Conservation (phyloP, 2,888 invertebrate genomes). For the Nipponacmea schrenckii region DNA sequence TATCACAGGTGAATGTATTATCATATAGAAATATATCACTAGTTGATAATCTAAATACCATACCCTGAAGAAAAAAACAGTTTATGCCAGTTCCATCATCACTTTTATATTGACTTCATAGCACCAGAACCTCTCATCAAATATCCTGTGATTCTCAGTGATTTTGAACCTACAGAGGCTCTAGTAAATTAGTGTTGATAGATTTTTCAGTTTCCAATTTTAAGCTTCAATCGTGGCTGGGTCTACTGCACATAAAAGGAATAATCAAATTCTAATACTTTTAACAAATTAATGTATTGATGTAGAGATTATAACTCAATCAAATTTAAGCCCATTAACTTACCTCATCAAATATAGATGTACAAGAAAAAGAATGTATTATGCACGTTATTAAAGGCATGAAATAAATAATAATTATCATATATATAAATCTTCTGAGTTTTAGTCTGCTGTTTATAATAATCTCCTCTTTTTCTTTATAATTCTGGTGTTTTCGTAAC, state of each 20-base stretch:
- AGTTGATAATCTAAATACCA: not conserved
- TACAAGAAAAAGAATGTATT: not conserved
- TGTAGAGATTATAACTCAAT: too few species aligned
- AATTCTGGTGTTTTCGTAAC: not conserved
- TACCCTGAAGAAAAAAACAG: not conserved
- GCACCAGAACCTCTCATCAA: too few species aligned
- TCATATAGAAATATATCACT: conserved; percentile 14
- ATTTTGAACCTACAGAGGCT: too few species aligned
- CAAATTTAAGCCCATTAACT: not conserved
- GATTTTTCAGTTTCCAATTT: too few species aligned
- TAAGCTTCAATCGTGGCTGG: too few species aligned
- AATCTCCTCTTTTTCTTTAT: not conserved
- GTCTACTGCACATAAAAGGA: too few species aligned
- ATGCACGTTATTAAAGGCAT: not conserved
- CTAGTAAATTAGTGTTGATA: too few species aligned
- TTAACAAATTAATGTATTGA: too few species aligned
- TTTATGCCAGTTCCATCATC: too few species aligned
- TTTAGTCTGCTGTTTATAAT: not conserved
- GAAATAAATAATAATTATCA: not conserved
- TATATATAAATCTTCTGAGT: not conserved
- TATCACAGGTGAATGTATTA: conserved; percentile 3
- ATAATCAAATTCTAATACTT: too few species aligned
- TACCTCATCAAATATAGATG: not conserved
- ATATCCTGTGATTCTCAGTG: too few species aligned
- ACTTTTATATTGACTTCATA: too few species aligned